These are phyloP conservation scores for Sinocyclocheilus anshuiensis DNA, from an alignment of 2,113 vertebrate species.

Conservation along the genomic window DNA sequence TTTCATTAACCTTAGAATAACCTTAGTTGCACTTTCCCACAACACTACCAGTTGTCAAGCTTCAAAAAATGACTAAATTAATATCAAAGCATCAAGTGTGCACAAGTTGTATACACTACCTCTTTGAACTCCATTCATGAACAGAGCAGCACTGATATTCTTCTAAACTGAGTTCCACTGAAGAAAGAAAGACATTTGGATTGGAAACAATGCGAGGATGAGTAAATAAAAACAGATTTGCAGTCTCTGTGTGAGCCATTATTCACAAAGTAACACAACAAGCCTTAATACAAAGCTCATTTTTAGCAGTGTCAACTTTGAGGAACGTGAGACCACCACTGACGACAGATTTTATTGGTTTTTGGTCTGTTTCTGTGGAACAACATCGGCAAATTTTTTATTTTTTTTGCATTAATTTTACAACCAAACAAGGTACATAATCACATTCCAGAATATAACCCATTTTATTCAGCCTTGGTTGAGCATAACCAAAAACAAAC, in stretches of 20 bases:
- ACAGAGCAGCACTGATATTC: not conserved
- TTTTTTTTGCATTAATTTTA: too few relatives aligned
- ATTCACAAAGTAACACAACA: not conserved
- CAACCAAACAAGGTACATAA: too few relatives aligned
- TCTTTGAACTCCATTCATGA: not conserved
- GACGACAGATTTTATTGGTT: not conserved
- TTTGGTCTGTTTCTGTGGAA: slow-evolving; percentile 19
- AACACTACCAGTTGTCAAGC: not conserved
- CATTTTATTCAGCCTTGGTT: too few relatives aligned
- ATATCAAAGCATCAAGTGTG: too few relatives aligned
- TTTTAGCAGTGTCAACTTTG: not conserved
- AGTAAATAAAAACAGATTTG: slow-evolving; percentile 9
- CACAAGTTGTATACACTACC: not conserved
- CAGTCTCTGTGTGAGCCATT: not conserved
- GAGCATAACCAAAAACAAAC: too few relatives aligned
- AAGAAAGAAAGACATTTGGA: not conserved
- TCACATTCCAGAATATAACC: too few relatives aligned
- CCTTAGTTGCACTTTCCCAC: not conserved
- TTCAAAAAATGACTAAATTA: not conserved
- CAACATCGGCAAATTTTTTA: slow-evolving; percentile 44
- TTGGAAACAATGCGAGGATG: not conserved
- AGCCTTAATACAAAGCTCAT: not conserved
- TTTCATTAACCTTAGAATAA: not conserved
- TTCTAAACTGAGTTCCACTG: not conserved
- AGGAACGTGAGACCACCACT: slow-evolving; percentile 19